These are phyloP conservation scores for Drosophila ohnishii DNA, from an alignment of 1,140 invertebrate species.

Conservation along the genomic window DNA sequence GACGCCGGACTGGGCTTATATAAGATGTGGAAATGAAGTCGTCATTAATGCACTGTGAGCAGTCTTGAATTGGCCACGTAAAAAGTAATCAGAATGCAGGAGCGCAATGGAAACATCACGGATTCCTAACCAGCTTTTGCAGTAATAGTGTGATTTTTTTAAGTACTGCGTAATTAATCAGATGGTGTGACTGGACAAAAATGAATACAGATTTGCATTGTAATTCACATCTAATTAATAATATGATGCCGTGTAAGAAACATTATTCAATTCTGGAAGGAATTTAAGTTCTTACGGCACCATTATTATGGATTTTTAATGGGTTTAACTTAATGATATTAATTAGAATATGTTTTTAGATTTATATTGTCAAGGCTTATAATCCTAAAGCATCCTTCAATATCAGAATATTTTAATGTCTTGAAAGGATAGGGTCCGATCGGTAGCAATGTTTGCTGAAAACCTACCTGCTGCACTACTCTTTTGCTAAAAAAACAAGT, in stretches of 20 bases:
- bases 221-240: slow-evolving; percentile 3
- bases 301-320: neutral
- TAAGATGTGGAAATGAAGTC: slow-evolving; percentile 18
- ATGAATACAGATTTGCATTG: neutral
- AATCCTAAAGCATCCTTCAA: no score
- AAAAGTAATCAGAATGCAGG: slow-evolving; percentile 21
- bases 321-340: neutral
- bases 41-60: slow-evolving; percentile 14
- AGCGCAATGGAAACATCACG: slow-evolving; percentile 9
- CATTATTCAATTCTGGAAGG: no score
- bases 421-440: no score
- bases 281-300: neutral
- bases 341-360: neutral
- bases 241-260: neutral
- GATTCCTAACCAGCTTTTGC: slow-evolving; percentile 12
- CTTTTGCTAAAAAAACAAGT: no score
- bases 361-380: neutral
- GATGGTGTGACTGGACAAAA: slow-evolving; percentile 10
- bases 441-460: no score
- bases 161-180: slow-evolving; percentile 7
- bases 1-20: slow-evolving; percentile 28
- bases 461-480: no score
- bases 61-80: neutral
- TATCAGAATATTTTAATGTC: neutral
- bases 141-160: neutral